Evolutionary conservation across 2,888 invertebrate species (phyloP).

Genomic region (Unio pictorum): DNA sequence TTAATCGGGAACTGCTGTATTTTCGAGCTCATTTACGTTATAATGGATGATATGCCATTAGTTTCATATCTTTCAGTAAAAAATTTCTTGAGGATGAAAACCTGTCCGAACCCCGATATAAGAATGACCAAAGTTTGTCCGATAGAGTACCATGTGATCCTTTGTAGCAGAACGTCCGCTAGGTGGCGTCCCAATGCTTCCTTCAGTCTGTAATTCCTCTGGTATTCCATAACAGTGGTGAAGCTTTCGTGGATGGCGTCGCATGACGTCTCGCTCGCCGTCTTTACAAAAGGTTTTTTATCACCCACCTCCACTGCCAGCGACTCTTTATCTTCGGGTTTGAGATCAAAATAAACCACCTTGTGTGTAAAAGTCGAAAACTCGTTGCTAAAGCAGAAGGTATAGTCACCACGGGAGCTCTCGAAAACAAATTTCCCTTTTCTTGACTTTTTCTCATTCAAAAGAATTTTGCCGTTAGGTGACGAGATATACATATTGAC

Average conservation of each 20-base stretch:
- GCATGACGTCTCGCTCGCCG: slow-evolving; percentile 46
- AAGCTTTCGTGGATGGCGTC: slow-evolving; percentile 54
- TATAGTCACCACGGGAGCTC: slow-evolving; percentile 61
- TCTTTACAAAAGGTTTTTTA: slow-evolving; percentile 42
- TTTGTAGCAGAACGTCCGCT: slow-evolving; percentile 57
- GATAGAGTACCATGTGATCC: slow-evolving; percentile 63
- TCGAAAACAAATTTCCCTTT: slow-evolving; percentile 55
- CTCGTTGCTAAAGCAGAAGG: slow-evolving; percentile 65
- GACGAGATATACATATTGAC: slow-evolving; percentile 61
- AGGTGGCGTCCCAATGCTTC: slow-evolving; percentile 64
- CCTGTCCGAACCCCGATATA: slow-evolving; percentile 64
- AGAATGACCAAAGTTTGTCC: slow-evolving; percentile 58
- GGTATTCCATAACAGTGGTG: slow-evolving; percentile 46
- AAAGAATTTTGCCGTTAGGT: slow-evolving; percentile 62
- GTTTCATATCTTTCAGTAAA: slow-evolving; percentile 48
- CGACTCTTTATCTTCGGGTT: slow-evolving; percentile 49
- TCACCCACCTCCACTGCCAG: slow-evolving; percentile 57
- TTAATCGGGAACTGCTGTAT: no score
- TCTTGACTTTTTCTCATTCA: slow-evolving; percentile 48
- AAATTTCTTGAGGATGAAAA: slow-evolving; percentile 62
- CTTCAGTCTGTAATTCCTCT: slow-evolving; percentile 57
- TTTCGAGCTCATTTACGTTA: no score
- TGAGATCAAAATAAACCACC: slow-evolving; percentile 58
- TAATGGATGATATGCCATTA: slow-evolving; percentile 3
- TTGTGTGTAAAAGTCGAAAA: slow-evolving; percentile 66